A percentile compares a stretch with the other conserved stretches of the same genome.
Evolutionary conservation across 2,888 invertebrate genomes (phyloP).

Genomic region (Papilio gigon): DNA sequence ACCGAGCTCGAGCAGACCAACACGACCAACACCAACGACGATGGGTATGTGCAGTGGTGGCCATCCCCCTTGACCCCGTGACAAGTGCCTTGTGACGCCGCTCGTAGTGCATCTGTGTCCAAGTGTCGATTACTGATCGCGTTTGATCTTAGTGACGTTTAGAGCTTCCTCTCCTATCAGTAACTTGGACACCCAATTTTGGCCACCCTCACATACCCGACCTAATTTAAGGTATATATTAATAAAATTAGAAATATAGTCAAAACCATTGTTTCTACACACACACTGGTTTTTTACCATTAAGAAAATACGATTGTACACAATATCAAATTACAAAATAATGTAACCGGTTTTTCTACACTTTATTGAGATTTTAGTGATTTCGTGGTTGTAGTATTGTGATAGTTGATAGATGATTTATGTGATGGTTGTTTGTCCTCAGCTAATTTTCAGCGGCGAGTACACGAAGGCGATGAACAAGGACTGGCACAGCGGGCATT

Average conservation of each 20-base stretch:
- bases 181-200: conserved; percentile 52
- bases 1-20: conserved; percentile 89
- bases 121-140: conserved; percentile 66
- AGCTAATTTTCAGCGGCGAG: conserved; percentile 99
- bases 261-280: conserved; percentile 13
- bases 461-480: conserved; percentile 99
- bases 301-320: background rate
- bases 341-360: background rate
- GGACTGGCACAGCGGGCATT: conserved; percentile 99
- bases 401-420: conserved; percentile 2
- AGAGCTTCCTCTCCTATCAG: conserved; percentile 48
- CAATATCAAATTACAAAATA: conserved; percentile 36
- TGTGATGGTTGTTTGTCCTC: conserved; percentile 67
- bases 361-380: background rate
- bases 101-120: conserved; percentile 63
- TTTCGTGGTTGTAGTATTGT: background rate
- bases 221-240: conserved; percentile 78
- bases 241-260: conserved; percentile 24
- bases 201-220: conserved; percentile 83
- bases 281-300: background rate
- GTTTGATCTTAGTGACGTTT: conserved; percentile 63
- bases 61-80: conserved; percentile 64
- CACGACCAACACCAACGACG: conserved; percentile 85
- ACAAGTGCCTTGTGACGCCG: conserved; percentile 57
- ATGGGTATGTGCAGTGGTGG: conserved; percentile 93